Evolutionary conservation across 2,113 vertebrate genomes (phyloP).

Genomic region (Prionailurus bengalensis): DNA sequence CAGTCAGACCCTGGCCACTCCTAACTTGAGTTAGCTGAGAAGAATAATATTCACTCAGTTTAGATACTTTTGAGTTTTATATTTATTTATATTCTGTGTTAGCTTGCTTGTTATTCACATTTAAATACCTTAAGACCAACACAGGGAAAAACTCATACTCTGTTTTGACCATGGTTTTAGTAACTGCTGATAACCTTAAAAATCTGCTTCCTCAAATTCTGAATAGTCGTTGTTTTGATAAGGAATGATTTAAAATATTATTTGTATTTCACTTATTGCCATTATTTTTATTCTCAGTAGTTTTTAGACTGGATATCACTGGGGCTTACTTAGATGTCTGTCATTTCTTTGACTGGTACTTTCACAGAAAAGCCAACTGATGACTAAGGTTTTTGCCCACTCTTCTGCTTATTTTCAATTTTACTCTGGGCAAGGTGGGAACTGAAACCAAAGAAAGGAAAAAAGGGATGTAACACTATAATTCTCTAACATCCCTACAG

Average conservation of each 20-base stretch:
- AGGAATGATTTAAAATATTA: neutral
- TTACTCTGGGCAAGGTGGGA: neutral
- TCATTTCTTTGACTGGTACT: neutral
- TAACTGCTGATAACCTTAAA: neutral
- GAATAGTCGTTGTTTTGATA: neutral
- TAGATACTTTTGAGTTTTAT: neutral
- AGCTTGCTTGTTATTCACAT: neutral
- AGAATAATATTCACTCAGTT: neutral
- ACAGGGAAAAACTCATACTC: neutral
- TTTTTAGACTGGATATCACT: neutral
- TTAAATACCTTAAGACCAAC: neutral
- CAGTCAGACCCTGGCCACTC: neutral
- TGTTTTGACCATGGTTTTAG: neutral
- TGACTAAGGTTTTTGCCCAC: neutral
- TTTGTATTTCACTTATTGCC: neutral
- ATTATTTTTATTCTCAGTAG: conserved; percentile 12
- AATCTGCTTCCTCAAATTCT: neutral
- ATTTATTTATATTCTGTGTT: neutral
- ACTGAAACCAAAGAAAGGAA: neutral
- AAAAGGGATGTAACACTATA: neutral
- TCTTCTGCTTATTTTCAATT: conserved; percentile 15
- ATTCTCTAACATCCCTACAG: neutral
- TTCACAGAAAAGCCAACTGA: neutral
- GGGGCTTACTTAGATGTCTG: neutral
- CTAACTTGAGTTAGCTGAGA: neutral